Percentiles rank a stretch among this genome's conserved stretches.
Evolutionary conservation across 2,888 invertebrate species (phyloP).

Genomic region (Hermaeophaga mercurialis): DNA sequence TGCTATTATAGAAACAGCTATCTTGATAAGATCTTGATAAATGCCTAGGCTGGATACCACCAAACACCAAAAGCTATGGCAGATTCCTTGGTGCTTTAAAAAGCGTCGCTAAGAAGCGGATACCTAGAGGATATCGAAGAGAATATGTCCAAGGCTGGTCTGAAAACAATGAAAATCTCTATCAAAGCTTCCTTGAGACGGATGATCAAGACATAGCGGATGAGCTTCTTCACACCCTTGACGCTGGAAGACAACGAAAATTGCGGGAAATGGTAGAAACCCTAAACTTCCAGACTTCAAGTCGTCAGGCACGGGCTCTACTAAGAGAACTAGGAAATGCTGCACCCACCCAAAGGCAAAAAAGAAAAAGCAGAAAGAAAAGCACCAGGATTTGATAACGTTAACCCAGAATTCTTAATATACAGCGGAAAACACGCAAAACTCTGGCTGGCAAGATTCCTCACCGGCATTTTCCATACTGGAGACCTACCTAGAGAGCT

Average conservation of each 20-base stretch:
- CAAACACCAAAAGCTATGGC: constrained; percentile 18
- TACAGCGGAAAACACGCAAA: too few species aligned
- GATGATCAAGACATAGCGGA: not conserved
- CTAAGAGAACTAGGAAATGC: constrained; percentile 11
- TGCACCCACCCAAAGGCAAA: not conserved
- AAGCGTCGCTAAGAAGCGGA: constrained; percentile 19
- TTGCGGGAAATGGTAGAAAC: constrained; percentile 13
- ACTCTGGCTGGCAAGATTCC: too few species aligned
- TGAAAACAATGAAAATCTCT: not conserved
- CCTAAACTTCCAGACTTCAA: constrained; percentile 19
- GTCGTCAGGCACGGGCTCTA: constrained; percentile 15
- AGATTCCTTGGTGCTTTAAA: constrained; percentile 28
- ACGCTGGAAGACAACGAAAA: constrained; percentile 15
- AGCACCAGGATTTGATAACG: too few species aligned
- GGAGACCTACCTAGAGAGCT: too few species aligned
- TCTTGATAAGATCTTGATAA: constrained; percentile 24
- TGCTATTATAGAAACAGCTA: constrained; percentile 23
- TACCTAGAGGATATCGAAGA: constrained; percentile 26
- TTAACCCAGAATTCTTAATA: too few species aligned
- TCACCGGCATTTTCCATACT: too few species aligned
- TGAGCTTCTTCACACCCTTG: constrained; percentile 22
- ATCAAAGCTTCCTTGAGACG: not conserved
- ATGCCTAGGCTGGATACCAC: constrained; percentile 18
- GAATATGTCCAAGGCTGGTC: not conserved
- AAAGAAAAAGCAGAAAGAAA: too few species aligned